Evolutionary conservation across 1,140 invertebrate species (phyloP).

Genomic region (Hylaeus anthracinus): DNA sequence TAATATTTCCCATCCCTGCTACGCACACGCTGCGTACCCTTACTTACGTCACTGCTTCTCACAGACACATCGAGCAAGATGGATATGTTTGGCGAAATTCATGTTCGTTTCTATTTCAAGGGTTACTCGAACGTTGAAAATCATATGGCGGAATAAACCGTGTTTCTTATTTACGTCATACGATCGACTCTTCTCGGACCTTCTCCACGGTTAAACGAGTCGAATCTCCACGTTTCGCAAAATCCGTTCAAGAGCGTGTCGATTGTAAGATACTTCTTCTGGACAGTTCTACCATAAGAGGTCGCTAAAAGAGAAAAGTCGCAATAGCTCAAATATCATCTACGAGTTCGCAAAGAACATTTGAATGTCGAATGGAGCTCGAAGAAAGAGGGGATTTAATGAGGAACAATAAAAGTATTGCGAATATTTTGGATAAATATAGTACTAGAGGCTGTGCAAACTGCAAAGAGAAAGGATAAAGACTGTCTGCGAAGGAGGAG

Average conservation of each 20-base stretch:
- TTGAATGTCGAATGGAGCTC: background rate
- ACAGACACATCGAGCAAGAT: background rate
- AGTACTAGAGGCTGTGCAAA: constrained; percentile 50
- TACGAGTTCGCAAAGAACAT: background rate
- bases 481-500: background rate
- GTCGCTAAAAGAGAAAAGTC: background rate
- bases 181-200: background rate
- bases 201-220: background rate
- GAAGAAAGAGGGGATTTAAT: background rate
- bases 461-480: constrained; percentile 45
- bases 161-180: background rate
- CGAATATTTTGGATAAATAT: constrained; percentile 62
- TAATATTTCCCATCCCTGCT: no score
- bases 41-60: no score
- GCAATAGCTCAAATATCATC: no score
- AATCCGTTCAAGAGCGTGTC: background rate
- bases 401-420: constrained; percentile 34
- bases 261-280: constrained; percentile 16
- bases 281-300: background rate
- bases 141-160: background rate
- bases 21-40: no score
- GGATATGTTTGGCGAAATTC: background rate
- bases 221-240: background rate
- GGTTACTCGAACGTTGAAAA: background rate
- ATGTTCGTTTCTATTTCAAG: background rate